phyloP scores from a whole-genome alignment of 2,888 invertebrate genomes.

The Eilema caniola region DNA sequence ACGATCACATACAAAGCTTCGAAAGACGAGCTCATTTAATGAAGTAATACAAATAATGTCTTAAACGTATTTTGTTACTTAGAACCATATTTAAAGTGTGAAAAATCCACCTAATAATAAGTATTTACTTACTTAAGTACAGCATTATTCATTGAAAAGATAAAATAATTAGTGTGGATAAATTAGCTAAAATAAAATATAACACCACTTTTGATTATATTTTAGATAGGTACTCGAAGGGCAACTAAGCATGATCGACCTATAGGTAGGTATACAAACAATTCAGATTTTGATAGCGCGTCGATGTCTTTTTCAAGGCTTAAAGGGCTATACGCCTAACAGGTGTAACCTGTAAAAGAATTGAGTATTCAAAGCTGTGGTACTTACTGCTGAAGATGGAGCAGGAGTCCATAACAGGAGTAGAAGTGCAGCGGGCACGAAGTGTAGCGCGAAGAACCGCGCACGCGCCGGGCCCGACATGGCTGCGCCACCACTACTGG shows the following conservation, averaged over 20 bases:
- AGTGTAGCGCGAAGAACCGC: conserved; percentile 74
- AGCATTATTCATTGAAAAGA: not conserved
- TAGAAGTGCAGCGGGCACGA: conserved; percentile 73
- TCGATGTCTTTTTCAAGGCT: conserved; percentile 62
- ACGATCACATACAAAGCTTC: not conserved
- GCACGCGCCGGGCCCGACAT: conserved; percentile 85
- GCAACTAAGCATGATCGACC: not conserved
- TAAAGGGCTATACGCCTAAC: not conserved
- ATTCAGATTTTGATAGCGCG: conserved; percentile 43
- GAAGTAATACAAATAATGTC: not conserved
- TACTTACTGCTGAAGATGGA: conserved; percentile 77
- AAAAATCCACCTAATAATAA: not conserved
- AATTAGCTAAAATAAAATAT: not conserved
- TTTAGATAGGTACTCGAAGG: conserved; percentile 8
- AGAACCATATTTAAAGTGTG: not conserved
- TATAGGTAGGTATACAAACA: not conserved
- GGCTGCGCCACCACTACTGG: conserved; percentile 84
- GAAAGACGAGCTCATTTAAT: not conserved
- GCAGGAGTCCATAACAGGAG: conserved; percentile 66
- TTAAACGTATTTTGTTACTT: not conserved
- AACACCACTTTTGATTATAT: not conserved
- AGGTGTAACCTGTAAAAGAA: conserved; percentile 23
- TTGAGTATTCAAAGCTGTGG: conserved; percentile 32
- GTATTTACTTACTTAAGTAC: not conserved
- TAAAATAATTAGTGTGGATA: too few relatives aligned